These are phyloP conservation scores for Vipera ursinii DNA, from an alignment of 2,797 vertebrate species.

Conservation along the genomic window DNA sequence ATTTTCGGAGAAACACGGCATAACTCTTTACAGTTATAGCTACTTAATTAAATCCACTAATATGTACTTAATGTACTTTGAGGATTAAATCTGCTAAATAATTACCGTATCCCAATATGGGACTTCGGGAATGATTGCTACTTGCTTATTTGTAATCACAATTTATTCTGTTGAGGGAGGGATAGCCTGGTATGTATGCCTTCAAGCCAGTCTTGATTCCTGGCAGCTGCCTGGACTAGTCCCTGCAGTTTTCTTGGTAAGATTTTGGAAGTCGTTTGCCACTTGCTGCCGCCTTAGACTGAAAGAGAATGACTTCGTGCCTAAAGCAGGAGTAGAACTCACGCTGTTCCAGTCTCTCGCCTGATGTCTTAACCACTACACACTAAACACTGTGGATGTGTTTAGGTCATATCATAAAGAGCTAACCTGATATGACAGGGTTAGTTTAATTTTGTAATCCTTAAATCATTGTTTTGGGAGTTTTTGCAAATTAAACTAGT, in stretches of 20 bases:
- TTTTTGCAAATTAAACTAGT: not conserved
- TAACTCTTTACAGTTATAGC: not conserved
- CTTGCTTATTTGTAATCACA: not conserved
- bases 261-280: not conserved
- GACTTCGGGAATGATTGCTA: not conserved
- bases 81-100: not conserved
- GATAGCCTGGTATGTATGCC: not conserved
- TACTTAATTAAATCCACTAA: not conserved
- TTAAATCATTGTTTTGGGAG: not conserved
- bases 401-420: not conserved
- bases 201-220: not conserved
- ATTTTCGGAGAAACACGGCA: too few species aligned
- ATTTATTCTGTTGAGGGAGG: not conserved
- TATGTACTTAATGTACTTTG: not conserved
- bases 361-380: not conserved
- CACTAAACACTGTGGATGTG: not conserved
- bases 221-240: not conserved
- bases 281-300: not conserved
- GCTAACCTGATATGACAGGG: not conserved
- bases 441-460: not conserved
- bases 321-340: not conserved
- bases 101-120: not conserved
- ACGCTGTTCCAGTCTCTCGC: not conserved
- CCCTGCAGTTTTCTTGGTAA: not conserved
- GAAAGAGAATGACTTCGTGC: not conserved